Evolutionary conservation across 2,113 vertebrate genomes (phyloP), one percentile per base, ranked within the genome.

Genomic region (Euleptes europaea): DNA sequence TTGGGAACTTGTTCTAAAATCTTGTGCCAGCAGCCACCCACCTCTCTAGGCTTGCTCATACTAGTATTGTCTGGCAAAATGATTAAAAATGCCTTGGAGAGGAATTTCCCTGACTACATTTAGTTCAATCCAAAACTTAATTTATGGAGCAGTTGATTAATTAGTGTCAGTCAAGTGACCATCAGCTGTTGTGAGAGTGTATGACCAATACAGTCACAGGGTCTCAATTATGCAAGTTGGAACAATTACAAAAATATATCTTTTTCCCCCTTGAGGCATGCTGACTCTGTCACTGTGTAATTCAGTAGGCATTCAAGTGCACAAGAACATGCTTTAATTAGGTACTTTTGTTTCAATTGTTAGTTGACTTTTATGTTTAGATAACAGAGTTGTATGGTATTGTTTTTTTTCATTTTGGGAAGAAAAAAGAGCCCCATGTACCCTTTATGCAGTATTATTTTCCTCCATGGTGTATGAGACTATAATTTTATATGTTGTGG

Each of bases 161-260:
- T 97, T 97, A 95, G 96, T 96, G 95, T 38, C 94, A 97, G 96
- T 98, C 97, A 98, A 98, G 96, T 98, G 98, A 98, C 96, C 92
- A 96, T 98, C 97, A 98, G 97, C 97, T 97, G 97, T 93, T 97
- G 76, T 84, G 93, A 95, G 95, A 93, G 93, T 95, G 96, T 97
- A 97, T 96, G 96, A 97, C 97, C 95, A 96, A 78, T 94, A 87
- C 54, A 90, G 97, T 98, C 97, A 98, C 93, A 97, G 96, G 98
- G 95, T 95, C 92, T 97, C 96, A 97, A 96, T 96, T 97, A 97
- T 98, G 97, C 93, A 85, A 84, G 88, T 90, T 95, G 92, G 93
- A 93, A 84, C 85, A 85, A 82, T 86, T 92, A 90, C 89, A 94
- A 92, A 89, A 92, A 91, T 51, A 49, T 28, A 79, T 33, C n/a